Base-by-base conservation (phyloP, 2,888 invertebrate genomes). In the Acrobasis repandana region DNA sequence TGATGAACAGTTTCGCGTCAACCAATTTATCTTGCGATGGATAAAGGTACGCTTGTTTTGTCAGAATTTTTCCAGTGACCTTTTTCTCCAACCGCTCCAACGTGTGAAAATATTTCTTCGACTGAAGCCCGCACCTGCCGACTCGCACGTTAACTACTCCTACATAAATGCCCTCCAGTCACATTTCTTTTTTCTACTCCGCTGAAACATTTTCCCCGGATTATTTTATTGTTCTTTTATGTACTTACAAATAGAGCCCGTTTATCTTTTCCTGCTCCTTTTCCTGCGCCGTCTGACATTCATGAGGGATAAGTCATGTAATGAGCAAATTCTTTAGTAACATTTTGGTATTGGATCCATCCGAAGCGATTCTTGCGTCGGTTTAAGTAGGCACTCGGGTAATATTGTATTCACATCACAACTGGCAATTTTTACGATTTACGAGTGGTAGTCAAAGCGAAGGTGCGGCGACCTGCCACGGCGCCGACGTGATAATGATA, bases 401-500 rank as follows among this genome's bases (percentile, higher is more conserved):
- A 63, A 64, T 64, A 57, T 61, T 61, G 61, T 60, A 60, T 60
- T 63, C 64, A 63, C 62, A 63, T 67, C 65, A 73, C 70, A 72
- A 77, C 76, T 79, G 78, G 75, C 74, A 74, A 76, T 67, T 79
- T 80, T 76, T 70, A 68, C 80, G 77, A 80, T 83, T 80, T 78
- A 80, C 75, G 49, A 49, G 58, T 58, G 46, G 33, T 72, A 73
- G 72, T 72, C 71, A 69, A 67, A 70, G 72, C 68, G 63, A 77
- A 85, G 88, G 87, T 79, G 86, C 79, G 86, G 80, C 82, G 74
- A 69, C 73, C 80, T 80, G 81, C 80, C 83, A 77, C 76, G 74
- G 73, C 76, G 83, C 74, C 83, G 80, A 77, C 83, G 77, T 86
- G 83, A 89, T 89, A 86, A 88, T 89, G 90, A 90, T 87, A 86